These are phyloP conservation scores for Australoheros scitulus DNA, from an alignment of 2,113 vertebrate genomes.

Conservation along the genomic window DNA sequence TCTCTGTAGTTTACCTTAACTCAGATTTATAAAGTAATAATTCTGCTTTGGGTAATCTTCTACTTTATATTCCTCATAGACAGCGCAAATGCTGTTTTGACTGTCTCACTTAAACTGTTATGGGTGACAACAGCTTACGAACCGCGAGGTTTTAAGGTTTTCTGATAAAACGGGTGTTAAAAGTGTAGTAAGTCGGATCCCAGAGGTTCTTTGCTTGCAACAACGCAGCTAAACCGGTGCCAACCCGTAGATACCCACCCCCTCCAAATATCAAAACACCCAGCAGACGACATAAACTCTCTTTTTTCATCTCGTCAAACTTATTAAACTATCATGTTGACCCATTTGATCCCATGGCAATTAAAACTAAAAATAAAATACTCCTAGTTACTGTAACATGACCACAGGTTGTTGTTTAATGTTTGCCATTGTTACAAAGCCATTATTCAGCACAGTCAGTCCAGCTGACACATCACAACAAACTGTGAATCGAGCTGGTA, in stretches of 20 bases:
- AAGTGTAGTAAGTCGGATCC: neutral
- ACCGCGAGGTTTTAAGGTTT: neutral
- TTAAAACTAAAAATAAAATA: no score
- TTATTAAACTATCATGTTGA: no score
- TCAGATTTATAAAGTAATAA: neutral
- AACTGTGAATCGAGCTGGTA: neutral
- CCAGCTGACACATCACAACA: conserved; percentile 25
- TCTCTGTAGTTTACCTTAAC: neutral
- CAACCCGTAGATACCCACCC: neutral
- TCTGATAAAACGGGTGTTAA: neutral
- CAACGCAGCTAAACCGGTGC: neutral
- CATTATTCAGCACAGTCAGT: conserved; percentile 49
- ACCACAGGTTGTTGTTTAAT: neutral
- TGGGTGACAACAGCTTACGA: conserved; percentile 1
- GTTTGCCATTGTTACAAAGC: conserved; percentile 39
- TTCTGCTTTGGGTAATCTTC: neutral
- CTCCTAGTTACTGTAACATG: neutral
- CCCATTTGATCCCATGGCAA: no score
- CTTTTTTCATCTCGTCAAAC: no score
- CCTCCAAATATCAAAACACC: no score
- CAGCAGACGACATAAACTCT: no score
- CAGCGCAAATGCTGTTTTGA: neutral
- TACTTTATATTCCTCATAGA: neutral
- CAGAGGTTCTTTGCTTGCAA: neutral
- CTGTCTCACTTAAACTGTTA: neutral